Base-by-base conservation (phyloP, 2,113 vertebrate species). In the Copsychus sechellarum region DNA sequence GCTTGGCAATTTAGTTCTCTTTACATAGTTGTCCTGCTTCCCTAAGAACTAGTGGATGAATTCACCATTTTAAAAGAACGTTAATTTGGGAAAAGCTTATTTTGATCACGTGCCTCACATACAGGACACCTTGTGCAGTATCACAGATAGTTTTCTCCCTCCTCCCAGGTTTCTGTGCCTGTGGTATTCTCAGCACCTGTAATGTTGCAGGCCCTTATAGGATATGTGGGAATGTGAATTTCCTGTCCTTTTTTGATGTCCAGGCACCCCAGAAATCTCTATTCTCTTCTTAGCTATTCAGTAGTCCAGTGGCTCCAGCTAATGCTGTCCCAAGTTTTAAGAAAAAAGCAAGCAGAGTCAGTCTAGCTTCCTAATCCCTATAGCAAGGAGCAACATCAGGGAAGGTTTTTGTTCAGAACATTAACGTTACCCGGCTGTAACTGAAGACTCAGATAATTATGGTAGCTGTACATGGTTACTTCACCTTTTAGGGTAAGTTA, bases 401-500 rank as follows among this genome's bases (percentile, higher is more conserved):
- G 38, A 33, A 73, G 26, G 12, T 3, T 76, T 96, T 83, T 80
- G 47, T 80, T 72, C 29, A 67, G 42, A 76, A 29, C 42, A 50
- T 51, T 86, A 14, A 91, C 72, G 13, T 57, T 87, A 76, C 77
- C 61, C 2, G 4, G 14, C 70, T 2, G 1, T 57, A 81, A 76
- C 40, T 0, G 0, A 76, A 42, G 58, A 82, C 38, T 65, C 34
- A 2, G 70, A 54, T 85, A 77, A 85, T 58, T 76, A 47, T 20
- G 31, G 60, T 84, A 58, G 40, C 72, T 90, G 7, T 56, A 34
- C 47, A 51, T 22, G 34, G 22, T 61, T 83, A 90, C 34, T 73
- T 93, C 45, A 91, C 53, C 57, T 93, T 94, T 76, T 67, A 81
- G 40, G 78, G 62, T 51, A 88, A 92, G 73, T 60, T 89, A 80